phyloP scores from a whole-genome alignment of 2,888 invertebrate genomes.

The Sesia apiformis region DNA sequence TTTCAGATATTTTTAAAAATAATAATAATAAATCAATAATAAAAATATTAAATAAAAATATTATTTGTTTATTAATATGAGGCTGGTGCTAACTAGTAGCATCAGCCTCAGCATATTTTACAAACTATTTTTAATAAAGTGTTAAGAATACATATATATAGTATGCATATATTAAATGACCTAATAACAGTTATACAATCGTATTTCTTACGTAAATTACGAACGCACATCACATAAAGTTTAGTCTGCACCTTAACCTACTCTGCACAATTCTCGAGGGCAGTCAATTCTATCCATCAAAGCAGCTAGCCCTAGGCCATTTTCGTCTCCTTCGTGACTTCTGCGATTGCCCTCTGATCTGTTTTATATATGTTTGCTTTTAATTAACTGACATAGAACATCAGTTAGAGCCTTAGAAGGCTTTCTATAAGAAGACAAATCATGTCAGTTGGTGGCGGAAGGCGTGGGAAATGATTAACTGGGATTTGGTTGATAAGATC shows the following conservation, averaged over 20 bases:
- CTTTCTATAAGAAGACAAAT: slow-evolving; percentile 28
- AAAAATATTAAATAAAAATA: too few species aligned
- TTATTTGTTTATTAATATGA: too few species aligned
- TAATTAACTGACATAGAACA: slow-evolving; percentile 53
- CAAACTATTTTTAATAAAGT: too few species aligned
- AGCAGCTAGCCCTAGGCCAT: slow-evolving; percentile 42
- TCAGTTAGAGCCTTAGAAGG: slow-evolving; percentile 34
- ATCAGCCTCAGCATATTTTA: too few species aligned
- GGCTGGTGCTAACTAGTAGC: too few species aligned
- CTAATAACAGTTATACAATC: too few species aligned
- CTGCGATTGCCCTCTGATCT: slow-evolving; percentile 41
- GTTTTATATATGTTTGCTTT: slow-evolving; percentile 53
- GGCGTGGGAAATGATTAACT: slow-evolving; percentile 55
- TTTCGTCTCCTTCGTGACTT: slow-evolving; percentile 47
- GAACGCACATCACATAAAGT: neutral
- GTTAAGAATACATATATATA: too few species aligned
- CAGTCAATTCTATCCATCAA: slow-evolving; percentile 54
- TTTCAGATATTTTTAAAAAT: too few species aligned
- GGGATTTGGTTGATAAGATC: too few species aligned
- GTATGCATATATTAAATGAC: too few species aligned
- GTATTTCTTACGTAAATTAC: too few species aligned
- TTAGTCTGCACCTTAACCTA: slow-evolving; percentile 13
- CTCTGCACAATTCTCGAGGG: slow-evolving; percentile 24
- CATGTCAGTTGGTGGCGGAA: slow-evolving; percentile 20
- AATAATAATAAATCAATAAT: too few species aligned